Conservation (phyloP, 2,888 invertebrate genomes). For the Cordylochernes scorpioides region DNA sequence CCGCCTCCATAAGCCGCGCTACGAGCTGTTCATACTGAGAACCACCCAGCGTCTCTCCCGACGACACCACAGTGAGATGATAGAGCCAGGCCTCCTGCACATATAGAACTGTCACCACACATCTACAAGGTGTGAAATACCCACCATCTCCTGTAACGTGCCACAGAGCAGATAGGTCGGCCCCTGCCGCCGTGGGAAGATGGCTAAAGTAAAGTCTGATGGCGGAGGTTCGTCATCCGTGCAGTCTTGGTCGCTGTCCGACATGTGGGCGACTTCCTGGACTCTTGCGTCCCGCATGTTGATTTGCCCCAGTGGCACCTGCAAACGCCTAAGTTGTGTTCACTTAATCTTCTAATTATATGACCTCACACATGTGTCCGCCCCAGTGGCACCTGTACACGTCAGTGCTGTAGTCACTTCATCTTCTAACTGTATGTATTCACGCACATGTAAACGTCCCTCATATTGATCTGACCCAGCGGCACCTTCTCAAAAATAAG, state of each 20-base stretch:
- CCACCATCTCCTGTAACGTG: conserved; percentile 71
- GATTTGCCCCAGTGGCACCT: conserved; percentile 82
- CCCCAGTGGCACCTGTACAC: too few species aligned
- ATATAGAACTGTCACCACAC: conserved; percentile 4
- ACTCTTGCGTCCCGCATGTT: conserved; percentile 83
- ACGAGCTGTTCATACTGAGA: conserved; percentile 87
- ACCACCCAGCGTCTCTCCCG: conserved; percentile 54
- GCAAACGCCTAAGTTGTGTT: conserved; percentile 13
- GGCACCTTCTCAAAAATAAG: too few species aligned
- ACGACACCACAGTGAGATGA: conserved; percentile 60
- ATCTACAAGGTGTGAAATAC: background rate
- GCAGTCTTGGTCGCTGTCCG: conserved; percentile 20
- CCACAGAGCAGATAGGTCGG: conserved; percentile 79
- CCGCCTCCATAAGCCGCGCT: conserved; percentile 84
- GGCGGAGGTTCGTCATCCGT: conserved; percentile 22
- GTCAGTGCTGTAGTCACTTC: too few species aligned
- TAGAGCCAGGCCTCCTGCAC: conserved; percentile 33
- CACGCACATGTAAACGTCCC: too few species aligned
- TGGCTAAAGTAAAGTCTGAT: conserved; percentile 47
- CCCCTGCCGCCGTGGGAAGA: conserved; percentile 71
- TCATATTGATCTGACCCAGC: too few species aligned
- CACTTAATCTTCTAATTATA: background rate
- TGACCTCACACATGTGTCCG: background rate
- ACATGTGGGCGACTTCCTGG: conserved; percentile 76
- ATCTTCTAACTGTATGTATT: too few species aligned